Evolutionary conservation across 2,797 vertebrate genomes (phyloP), one percentile per base, ranked within the genome.

Genomic region (Cirrhinus molitorella): DNA sequence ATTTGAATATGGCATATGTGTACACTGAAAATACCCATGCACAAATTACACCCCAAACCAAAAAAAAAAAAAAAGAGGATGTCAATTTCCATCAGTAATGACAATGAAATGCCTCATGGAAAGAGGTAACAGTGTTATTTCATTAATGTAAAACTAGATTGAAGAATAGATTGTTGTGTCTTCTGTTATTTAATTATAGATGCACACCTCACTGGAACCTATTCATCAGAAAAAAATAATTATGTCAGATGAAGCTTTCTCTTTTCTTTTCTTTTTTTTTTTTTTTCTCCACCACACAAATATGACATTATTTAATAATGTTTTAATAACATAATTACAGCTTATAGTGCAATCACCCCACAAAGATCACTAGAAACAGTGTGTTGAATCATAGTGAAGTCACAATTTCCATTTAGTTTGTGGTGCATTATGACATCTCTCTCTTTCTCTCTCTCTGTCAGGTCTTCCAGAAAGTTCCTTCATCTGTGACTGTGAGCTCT

Each of bases 381-480:
- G 31, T 70, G 13, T 25, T 34, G 65, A 8, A 68, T 28, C 14
- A 68, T 55, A 40, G 17, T 21, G 1, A 71, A 34, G 25, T 68
- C 14, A 79, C 21, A 40, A 31, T 28, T 34, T 59, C 12, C n/a
- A 37, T 49, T 37, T 59, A 47, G 31, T 75, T 83, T 73, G 45
- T 55, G 31, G 21, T 23, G 45, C 17, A 79, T 53, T 51, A 23
- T 79, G 76, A 74, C 25, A 59, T 80, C 21, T 71, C 40, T 68
- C 10, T 68, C 8, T 74, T 5, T 82, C 5, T 83, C 7, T 85
- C 8, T 83, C 34, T 68, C 59, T 37, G 12, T 88, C 86, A 96
- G 94, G 95, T 95, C 94, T 68, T 94, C 95, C 77, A 95, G 95
- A 94, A 95, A 96, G 94, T 96, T 96, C 89, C 95, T 96, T 86